phyloP scores from a whole-genome alignment of 1,140 invertebrate genomes.

The Frieseomelitta varia region DNA sequence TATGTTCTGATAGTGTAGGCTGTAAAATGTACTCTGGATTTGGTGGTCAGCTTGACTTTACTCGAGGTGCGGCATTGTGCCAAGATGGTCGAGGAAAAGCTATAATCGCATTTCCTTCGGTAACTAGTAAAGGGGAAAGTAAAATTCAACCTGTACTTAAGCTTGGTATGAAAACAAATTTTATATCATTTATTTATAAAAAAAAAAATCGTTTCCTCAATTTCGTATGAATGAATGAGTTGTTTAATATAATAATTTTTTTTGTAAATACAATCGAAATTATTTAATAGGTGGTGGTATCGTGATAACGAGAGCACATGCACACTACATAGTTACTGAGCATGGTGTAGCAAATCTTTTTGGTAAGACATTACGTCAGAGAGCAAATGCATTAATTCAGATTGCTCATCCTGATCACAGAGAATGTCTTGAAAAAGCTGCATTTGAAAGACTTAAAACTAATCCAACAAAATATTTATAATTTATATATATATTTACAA shows the following conservation, averaged over 20 bases:
- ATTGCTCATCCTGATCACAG: constrained; percentile 95
- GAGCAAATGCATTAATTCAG: constrained; percentile 94
- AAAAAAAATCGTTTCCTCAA: not conserved
- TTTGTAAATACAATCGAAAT: not conserved
- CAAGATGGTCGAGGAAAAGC: constrained; percentile 94
- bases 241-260: not conserved
- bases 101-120: constrained; percentile 94
- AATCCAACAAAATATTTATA: constrained; percentile 86
- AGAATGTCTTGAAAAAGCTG: constrained; percentile 92
- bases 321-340: constrained; percentile 96
- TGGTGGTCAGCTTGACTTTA: constrained; percentile 96
- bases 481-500: constrained; percentile 22
- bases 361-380: constrained; percentile 93
- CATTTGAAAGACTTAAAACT: constrained; percentile 93
- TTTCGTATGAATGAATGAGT: not conserved
- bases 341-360: constrained; percentile 94
- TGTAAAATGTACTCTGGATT: constrained; percentile 94
- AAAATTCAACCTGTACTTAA: constrained; percentile 94
- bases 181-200: not conserved
- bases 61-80: constrained; percentile 92
- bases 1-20: constrained; percentile 94
- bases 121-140: constrained; percentile 90
- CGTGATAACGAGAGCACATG: constrained; percentile 94
- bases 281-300: constrained; percentile 90
- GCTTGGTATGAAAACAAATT: constrained; percentile 83